Conservation (phyloP, 2,888 invertebrate species). For the Carpatolechia fugitivella region DNA sequence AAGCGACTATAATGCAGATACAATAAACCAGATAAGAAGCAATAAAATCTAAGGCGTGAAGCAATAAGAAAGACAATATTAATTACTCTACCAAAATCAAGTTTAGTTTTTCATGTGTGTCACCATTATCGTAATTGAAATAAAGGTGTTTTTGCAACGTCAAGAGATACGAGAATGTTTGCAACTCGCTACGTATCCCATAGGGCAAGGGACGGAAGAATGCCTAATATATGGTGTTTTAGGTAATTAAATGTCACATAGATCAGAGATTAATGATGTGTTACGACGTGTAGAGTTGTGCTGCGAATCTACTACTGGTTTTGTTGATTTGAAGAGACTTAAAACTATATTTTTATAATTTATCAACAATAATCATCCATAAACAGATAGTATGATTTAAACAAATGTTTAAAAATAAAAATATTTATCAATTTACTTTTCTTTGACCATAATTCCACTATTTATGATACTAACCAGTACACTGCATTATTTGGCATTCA, state of each 20-base stretch:
- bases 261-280: constrained; percentile 78
- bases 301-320: constrained; percentile 20
- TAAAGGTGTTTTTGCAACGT: constrained; percentile 28
- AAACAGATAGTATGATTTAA: no score
- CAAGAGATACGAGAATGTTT: constrained; percentile 23
- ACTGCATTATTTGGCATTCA: background rate
- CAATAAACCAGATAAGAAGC: constrained; percentile 27
- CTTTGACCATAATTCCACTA: no score
- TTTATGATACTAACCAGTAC: no score
- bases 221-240: constrained; percentile 76
- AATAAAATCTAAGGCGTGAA: constrained; percentile 78
- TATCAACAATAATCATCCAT: no score
- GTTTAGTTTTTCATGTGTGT: background rate
- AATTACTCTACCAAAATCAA: constrained; percentile 49
- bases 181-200: constrained; percentile 40
- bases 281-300: constrained; percentile 57
- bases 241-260: constrained; percentile 80
- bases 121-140: constrained; percentile 22
- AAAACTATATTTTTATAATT: no score
- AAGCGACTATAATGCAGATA: constrained; percentile 12
- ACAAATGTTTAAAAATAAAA: no score
- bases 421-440: no score
- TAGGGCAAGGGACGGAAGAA: constrained; percentile 68
- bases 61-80: constrained; percentile 74
- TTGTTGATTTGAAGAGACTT: background rate